phyloP scores from a whole-genome alignment of 2,888 invertebrate genomes.

The Synanthedon vespiformis region DNA sequence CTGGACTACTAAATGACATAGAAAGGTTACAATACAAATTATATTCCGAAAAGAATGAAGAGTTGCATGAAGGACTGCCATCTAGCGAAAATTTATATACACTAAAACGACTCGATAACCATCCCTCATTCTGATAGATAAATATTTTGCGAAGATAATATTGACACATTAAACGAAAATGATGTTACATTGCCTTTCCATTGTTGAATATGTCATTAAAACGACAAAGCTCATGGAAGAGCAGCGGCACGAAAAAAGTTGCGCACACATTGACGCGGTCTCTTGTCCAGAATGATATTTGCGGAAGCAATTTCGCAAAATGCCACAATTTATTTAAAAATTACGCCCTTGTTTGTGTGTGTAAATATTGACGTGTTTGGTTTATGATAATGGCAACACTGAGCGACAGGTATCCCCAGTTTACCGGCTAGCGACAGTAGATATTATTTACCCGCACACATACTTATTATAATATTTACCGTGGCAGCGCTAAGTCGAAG shows the following conservation, averaged over 20 bases:
- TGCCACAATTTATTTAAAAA: slow-evolving; percentile 73
- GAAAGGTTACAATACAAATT: no score
- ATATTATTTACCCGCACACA: slow-evolving; percentile 59
- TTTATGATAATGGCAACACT: slow-evolving; percentile 70
- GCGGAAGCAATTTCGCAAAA: slow-evolving; percentile 68
- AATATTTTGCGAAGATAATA: slow-evolving; percentile 1
- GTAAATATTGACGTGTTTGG: slow-evolving; percentile 71
- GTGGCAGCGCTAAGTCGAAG: slow-evolving; percentile 63
- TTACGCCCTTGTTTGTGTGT: slow-evolving; percentile 69
- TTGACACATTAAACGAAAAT: slow-evolving; percentile 3
- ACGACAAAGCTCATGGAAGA: slow-evolving; percentile 23
- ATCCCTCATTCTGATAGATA: background rate
- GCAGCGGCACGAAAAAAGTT: slow-evolving; percentile 49
- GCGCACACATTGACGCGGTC: slow-evolving; percentile 45
- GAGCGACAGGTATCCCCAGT: slow-evolving; percentile 44
- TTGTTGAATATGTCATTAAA: slow-evolving; percentile 18
- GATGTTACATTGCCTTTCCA: slow-evolving; percentile 1
- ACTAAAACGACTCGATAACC: background rate
- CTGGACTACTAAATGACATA: no score
- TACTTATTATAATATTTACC: slow-evolving; percentile 68
- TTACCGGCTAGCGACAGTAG: slow-evolving; percentile 57
- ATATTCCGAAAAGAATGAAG: no score
- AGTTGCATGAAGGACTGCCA: no score
- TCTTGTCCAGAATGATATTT: slow-evolving; percentile 60
- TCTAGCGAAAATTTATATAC: no score